Evolutionary conservation across 2,113 vertebrate species (phyloP).

Genomic region (Solea senegalensis): DNA sequence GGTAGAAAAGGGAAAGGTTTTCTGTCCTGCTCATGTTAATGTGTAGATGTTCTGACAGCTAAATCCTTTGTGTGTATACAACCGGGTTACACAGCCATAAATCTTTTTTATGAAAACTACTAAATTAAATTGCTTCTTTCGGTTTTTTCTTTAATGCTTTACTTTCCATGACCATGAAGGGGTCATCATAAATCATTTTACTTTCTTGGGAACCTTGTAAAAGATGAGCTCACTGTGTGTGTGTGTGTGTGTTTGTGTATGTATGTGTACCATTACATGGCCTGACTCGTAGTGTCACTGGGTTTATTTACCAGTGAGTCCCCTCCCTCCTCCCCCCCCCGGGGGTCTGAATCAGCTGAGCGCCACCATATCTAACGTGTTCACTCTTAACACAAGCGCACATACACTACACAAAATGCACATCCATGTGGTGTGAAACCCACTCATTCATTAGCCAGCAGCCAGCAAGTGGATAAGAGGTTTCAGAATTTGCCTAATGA

Average conservation of each 20-base stretch:
- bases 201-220: background rate
- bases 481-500: background rate
- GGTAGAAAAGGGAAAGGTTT: background rate
- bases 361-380: conserved; percentile 7
- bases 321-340: background rate
- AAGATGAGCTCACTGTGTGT: background rate
- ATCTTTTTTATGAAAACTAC: background rate
- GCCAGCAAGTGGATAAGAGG: background rate
- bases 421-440: background rate
- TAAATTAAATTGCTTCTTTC: too few species aligned
- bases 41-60: background rate
- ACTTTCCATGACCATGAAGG: background rate
- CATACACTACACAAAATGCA: background rate
- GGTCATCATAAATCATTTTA: background rate
- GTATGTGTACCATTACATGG: background rate
- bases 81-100: background rate
- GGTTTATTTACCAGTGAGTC: conserved; percentile 21
- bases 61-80: background rate
- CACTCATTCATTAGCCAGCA: background rate
- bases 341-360: conserved; percentile 8
- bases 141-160: background rate
- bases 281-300: conserved; percentile 15
- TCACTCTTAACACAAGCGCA: background rate
- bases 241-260: too few species aligned
- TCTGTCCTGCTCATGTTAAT: too few species aligned